These are phyloP conservation scores for Lypha dubia DNA, from an alignment of 2,888 invertebrate genomes.

Conservation along the genomic window DNA sequence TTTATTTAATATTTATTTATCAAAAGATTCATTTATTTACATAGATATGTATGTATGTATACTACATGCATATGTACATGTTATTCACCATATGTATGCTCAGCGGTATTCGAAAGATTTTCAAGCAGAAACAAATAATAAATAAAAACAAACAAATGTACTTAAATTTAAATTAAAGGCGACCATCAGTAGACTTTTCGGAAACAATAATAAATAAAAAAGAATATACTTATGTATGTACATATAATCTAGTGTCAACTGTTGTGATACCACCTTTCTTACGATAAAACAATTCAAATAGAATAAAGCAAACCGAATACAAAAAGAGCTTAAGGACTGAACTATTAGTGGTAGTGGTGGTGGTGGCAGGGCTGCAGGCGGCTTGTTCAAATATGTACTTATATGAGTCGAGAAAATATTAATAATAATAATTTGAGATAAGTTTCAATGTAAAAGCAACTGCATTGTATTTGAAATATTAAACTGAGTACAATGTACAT, in stretches of 20 bases:
- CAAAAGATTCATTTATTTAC: background rate
- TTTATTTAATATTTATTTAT: background rate
- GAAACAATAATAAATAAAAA: constrained; percentile 10
- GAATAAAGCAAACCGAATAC: constrained; percentile 18
- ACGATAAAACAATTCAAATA: constrained; percentile 36
- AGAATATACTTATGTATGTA: too few species aligned
- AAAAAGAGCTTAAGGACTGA: constrained; percentile 37
- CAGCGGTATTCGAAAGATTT: constrained; percentile 40
- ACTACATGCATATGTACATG: background rate
- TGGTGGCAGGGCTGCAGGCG: constrained; percentile 13
- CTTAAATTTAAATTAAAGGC: constrained; percentile 23
- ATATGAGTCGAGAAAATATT: background rate
- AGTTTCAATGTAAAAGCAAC: constrained; percentile 53
- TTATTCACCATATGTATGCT: constrained; percentile 36
- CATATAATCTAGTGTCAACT: constrained; percentile 47
- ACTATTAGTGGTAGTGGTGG: background rate
- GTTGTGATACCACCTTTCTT: constrained; percentile 47
- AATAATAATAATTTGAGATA: constrained; percentile 52
- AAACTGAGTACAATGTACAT: constrained; percentile 39
- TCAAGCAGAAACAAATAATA: background rate
- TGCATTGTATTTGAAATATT: constrained; percentile 41
- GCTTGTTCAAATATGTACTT: constrained; percentile 56
- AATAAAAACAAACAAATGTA: background rate
- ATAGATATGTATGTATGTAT: constrained; percentile 1
- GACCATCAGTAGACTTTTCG: background rate